Evolutionary conservation across 2,888 invertebrate genomes (phyloP), one percentile per base, ranked within the genome.

Genomic region (Hemicrepidius hirtus): DNA sequence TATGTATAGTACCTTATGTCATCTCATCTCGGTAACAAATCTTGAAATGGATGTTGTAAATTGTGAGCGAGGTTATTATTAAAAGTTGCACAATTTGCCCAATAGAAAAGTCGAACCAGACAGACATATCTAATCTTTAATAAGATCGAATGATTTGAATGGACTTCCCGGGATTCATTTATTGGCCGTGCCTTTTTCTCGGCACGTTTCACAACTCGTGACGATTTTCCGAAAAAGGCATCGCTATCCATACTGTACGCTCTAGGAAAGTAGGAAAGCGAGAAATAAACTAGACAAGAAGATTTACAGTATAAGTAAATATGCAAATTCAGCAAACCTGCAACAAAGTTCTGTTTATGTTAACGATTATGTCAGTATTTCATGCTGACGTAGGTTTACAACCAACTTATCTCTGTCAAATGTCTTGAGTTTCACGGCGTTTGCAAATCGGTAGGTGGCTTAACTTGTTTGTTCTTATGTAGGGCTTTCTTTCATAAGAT

Each of bases 331-430:
- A 40, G 60, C 49, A 68, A 68, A 66, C 68, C 65, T 68, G 65
- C 46, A 66, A 50, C 67, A 53, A 71, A 73, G 69, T 74, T 75
- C 68, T 75, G 73, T 76, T 76, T 76, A 72, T 73, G 66, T 67
- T 70, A 71, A 75, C 65, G 75, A 74, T 75, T 76, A 75, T 75
- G 74, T 68, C 68, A 69, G 75, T 71, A 75, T 75, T 75, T 73
- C 71, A 75, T 69, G 73, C 70, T 40, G 73, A 20, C 72, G 71
- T 66, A 65, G 70, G 65, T 64, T 71, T 68, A 68, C 63, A 63
- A 68, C 62, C 69, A 65, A 75, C 75, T 75, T 75, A 70, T 75
- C 72, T 70, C 63, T 66, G 69, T 73, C 69, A 75, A 75, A 69
- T 63, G 72, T 69, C 68, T 71, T 49, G 41, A 71, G 69, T 65